Base-by-base conservation (phyloP, 2,797 vertebrate species). In the Heteromormyrus szaboi region DNA sequence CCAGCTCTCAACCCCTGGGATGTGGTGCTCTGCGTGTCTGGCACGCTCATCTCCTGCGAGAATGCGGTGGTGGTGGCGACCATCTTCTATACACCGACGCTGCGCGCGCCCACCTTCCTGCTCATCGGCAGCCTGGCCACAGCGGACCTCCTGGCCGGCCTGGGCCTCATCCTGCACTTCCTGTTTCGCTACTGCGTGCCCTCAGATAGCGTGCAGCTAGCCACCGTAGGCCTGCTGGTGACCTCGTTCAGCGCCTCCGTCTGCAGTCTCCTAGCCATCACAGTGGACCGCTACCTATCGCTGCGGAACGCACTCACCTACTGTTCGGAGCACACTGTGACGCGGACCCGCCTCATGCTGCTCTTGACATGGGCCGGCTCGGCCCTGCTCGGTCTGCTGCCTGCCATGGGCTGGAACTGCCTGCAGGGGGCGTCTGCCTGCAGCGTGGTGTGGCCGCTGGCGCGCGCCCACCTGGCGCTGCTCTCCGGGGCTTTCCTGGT, bases 301-400 rank as follows among this genome's bases (percentile, higher is more conserved):
- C 92, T 99, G 87, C 97, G 96, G 94, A 96, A 97, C 0, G 98
- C 98, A 37, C 96, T 99, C 89, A 99, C 97, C 88, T 99, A 99
- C 87, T 97, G 96, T 89, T 99, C 98, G 0, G 93, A 96, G 79
- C 95, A 95, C 85, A 97, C 98, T 0, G 96, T 97, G 86, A 96
- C 94, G 0, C 95, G 97, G 89, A 97, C 98, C 0, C 94, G 96
- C 9, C 79, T 96, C 91, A 97, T 98, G 90, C 93, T 99, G 91
- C 93, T 96, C 88, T 91, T 98, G 4, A 96, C 96, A 59, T 99
- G 98, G 98, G 91, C 95, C 76, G 92, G 95, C 0, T 97, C 98
- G 0, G 90, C 95, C 46, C 90, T 95, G 90, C 94, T 97, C 0
- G 98, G 98, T 11, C 96, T 96, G 1, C 95, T 97, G 48, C 98